Evolutionary conservation across 2,113 vertebrate genomes (phyloP), one percentile per base, ranked within the genome.

Genomic region (Pycnonotus jocosus): DNA sequence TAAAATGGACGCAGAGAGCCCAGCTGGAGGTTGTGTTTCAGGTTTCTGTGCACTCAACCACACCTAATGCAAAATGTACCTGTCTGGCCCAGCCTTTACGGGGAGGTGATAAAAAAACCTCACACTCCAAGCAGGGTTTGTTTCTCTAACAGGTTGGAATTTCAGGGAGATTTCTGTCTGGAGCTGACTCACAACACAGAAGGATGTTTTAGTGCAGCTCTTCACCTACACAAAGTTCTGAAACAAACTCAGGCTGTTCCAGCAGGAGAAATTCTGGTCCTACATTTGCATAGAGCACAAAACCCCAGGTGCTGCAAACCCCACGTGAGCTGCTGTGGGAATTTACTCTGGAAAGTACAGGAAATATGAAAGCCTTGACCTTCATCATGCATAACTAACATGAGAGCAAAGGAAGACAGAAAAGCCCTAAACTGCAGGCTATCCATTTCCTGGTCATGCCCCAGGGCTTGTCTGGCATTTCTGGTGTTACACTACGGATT

Each of bases 301-400:
- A 90, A 84, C 9, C 68, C 71, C 71, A 77, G 92, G 51, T 58
- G 72, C 79, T 95, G 71, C 64, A 69, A 72, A 56, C 33, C 6
- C 51, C 54, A 30, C 1, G 12, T 25, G 48, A 86, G 54, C 2
- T 10, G 38, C 11, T 70, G 68, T 62, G 81, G 89, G 83, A 94
- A 92, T 84, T 94, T 48, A 92, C 92, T 83, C 88, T 62, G 88
- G 84, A 95, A 96, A 96, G 91, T 95, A 79, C 90, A 95, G 93
- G 85, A 88, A 93, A 89, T 7, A 62, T 0, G 0, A 78, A 84
- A 64, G 20, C 82, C 80, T 54, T 30, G 11, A 53, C 53, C 23
- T n/a, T 69, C 73, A 60, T 80, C 68, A 78, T 14, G 58, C 73
- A 50, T 58, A 89, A 74, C 70, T 50, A 80, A 68, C n/a, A 70